These are phyloP conservation scores for Hydriomena furcata DNA, from an alignment of 2,888 invertebrate species.

Conservation along the genomic window DNA sequence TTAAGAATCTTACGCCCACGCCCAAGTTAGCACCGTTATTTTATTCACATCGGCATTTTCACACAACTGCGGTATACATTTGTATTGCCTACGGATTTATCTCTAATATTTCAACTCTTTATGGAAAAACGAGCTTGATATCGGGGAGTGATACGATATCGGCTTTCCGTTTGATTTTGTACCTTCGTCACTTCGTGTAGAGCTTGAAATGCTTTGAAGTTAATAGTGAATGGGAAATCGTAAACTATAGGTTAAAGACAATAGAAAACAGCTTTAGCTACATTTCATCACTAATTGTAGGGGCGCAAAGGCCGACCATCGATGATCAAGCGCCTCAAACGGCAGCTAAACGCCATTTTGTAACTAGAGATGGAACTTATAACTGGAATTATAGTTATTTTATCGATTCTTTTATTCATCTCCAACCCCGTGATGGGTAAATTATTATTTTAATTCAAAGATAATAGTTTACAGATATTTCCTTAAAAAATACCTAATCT, in stretches of 20 bases:
- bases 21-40: constrained; percentile 62
- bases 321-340: constrained; percentile 57
- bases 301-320: constrained; percentile 53
- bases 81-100: constrained; percentile 44
- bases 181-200: not conserved
- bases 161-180: constrained; percentile 1
- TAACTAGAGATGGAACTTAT: constrained; percentile 31
- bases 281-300: constrained; percentile 71
- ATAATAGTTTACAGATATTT: no score
- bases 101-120: constrained; percentile 37
- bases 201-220: constrained; percentile 1
- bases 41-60: constrained; percentile 63
- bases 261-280: constrained; percentile 58
- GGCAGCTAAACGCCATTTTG: constrained; percentile 69
- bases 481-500: no score
- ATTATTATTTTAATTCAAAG: no score
- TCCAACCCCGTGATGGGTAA: no score
- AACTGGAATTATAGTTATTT: no score
- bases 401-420: constrained; percentile 10
- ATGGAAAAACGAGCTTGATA: constrained; percentile 24
- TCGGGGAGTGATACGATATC: constrained; percentile 28
- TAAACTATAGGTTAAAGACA: constrained; percentile 52
- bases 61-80: constrained; percentile 47
- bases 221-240: constrained; percentile 32
- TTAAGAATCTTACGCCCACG: constrained; percentile 75